Evolutionary conservation across 2,888 invertebrate genomes (phyloP).

Genomic region (Cerceris rybyensis): DNA sequence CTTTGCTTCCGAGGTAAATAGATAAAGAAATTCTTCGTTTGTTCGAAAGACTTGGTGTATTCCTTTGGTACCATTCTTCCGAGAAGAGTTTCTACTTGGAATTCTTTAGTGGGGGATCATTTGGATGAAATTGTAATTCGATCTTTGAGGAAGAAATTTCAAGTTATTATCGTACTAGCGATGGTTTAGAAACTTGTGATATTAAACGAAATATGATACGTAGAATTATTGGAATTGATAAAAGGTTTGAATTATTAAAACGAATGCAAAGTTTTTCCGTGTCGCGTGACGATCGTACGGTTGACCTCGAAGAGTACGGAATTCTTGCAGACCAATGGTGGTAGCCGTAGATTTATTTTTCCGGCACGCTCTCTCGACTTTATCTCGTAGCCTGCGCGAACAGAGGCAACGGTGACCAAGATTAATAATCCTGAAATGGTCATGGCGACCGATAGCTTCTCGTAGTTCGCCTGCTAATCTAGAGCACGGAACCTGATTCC

Average conservation of each 20-base stretch:
- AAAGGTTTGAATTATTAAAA: no score
- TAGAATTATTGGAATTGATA: not conserved
- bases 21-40: conserved; percentile 16
- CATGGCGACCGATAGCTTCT: conserved; percentile 59
- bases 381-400: conserved; percentile 49
- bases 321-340: conserved; percentile 1
- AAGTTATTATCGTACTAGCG: no score
- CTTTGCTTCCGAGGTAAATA: not conserved
- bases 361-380: conserved; percentile 34
- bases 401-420: conserved; percentile 53
- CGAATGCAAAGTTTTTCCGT: no score
- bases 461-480: conserved; percentile 47
- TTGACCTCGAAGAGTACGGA: conserved; percentile 31
- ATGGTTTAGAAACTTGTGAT: no score
- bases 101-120: not conserved
- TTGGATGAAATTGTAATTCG: no score
- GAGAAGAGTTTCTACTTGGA: conserved; percentile 2
- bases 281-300: no score
- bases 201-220: no score
- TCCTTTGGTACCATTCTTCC: conserved; percentile 14
- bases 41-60: not conserved
- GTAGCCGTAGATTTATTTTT: conserved; percentile 54
- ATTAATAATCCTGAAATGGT: conserved; percentile 67
- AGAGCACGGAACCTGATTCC: conserved; percentile 65
- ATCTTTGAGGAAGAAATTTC: no score